Conservation (phyloP, 2,888 invertebrate species). For the Furcula furcula region DNA sequence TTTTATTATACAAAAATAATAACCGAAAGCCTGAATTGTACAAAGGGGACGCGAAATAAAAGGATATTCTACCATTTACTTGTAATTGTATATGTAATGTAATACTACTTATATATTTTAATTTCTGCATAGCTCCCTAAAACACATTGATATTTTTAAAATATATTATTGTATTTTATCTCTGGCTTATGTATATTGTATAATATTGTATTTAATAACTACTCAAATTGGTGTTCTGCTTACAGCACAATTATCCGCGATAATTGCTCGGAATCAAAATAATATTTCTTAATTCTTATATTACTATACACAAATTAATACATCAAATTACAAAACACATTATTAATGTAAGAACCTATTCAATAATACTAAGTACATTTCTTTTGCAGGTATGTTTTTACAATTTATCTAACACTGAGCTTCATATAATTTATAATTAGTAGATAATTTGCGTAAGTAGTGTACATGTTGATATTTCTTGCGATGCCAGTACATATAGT, state of each 20-base stretch:
- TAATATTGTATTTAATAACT: slow-evolving; percentile 13
- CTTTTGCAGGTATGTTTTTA: background rate
- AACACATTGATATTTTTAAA: background rate
- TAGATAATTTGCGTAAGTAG: too few species aligned
- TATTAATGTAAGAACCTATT: background rate
- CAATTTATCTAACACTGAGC: background rate
- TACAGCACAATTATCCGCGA: slow-evolving; percentile 14
- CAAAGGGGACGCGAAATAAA: too few species aligned
- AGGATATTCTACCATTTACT: too few species aligned
- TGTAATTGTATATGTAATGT: too few species aligned
- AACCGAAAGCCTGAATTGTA: too few species aligned
- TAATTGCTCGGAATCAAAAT: slow-evolving; percentile 16
- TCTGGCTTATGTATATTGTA: background rate
- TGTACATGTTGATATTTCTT: too few species aligned
- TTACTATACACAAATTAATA: background rate
- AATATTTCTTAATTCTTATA: slow-evolving; percentile 3
- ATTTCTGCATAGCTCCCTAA: background rate
- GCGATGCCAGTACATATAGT: too few species aligned
- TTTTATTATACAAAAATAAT: too few species aligned
- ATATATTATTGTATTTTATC: background rate
- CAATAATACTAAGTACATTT: background rate
- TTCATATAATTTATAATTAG: background rate
- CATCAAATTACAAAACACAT: background rate
- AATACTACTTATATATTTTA: too few species aligned
- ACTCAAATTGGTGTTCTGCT: slow-evolving; percentile 26